Conservation (phyloP, 2,888 invertebrate species). For the Epirrhoe alternata region DNA sequence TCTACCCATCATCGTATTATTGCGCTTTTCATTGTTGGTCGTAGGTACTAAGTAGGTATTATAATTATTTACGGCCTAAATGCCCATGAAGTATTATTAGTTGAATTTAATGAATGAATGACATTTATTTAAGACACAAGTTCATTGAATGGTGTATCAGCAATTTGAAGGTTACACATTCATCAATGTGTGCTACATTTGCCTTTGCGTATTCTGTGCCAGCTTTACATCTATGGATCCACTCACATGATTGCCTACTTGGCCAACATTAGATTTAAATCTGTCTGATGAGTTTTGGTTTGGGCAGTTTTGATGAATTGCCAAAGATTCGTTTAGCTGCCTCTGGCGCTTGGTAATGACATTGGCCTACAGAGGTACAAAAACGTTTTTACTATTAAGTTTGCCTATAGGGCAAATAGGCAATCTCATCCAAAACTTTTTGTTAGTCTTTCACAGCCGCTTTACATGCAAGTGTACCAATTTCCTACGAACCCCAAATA, state of each 20-base stretch:
- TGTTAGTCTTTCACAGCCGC: neutral
- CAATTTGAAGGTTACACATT: slow-evolving; percentile 21
- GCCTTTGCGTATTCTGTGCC: slow-evolving; percentile 7
- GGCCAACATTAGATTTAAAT: neutral
- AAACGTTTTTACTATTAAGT: too few relatives aligned
- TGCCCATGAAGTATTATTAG: too few relatives aligned
- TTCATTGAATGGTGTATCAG: slow-evolving; percentile 34
- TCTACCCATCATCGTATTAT: slow-evolving; percentile 42
- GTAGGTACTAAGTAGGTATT: too few relatives aligned
- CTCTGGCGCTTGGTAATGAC: too few relatives aligned
- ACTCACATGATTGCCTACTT: neutral
- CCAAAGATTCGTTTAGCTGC: neutral
- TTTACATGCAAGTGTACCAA: slow-evolving; percentile 12
- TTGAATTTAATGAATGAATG: too few relatives aligned
- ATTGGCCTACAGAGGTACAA: too few relatives aligned
- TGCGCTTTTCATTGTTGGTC: slow-evolving; percentile 30
- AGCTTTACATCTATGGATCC: neutral
- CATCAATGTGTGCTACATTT: slow-evolving; percentile 23
- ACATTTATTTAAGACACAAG: too few relatives aligned
- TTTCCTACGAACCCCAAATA: slow-evolving; percentile 17
- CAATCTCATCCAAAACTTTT: neutral
- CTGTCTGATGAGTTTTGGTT: neutral
- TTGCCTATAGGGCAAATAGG: too few relatives aligned
- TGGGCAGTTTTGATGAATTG: neutral
- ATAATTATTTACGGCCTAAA: too few relatives aligned